A percentile compares a stretch with the other conserved stretches of the same genome.
These are phyloP conservation scores for Petrophora chlorosata DNA, from an alignment of 2,888 invertebrate species.

Conservation along the genomic window DNA sequence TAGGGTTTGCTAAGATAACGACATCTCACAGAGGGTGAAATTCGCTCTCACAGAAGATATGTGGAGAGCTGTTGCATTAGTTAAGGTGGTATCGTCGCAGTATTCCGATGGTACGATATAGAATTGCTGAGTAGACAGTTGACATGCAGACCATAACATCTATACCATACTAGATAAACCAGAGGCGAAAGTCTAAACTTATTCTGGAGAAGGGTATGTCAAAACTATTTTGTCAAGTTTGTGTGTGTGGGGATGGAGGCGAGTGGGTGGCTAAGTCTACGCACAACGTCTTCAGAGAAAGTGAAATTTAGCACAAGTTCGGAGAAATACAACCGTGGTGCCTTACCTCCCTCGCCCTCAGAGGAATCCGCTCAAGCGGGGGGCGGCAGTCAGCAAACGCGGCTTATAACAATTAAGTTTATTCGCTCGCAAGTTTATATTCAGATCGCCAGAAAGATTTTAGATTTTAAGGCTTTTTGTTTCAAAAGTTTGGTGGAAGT, in stretches of 20 bases:
- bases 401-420: constrained; percentile 83
- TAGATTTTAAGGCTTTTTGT: constrained; percentile 41
- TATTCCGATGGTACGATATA: too few relatives aligned
- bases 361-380: constrained; percentile 47
- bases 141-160: constrained; percentile 6
- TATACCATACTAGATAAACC: not conserved
- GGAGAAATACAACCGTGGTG: constrained; percentile 77
- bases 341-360: constrained; percentile 56
- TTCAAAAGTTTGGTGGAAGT: too few relatives aligned
- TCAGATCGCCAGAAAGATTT: constrained; percentile 55
- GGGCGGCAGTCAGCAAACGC: constrained; percentile 72
- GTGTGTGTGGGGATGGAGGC: constrained; percentile 57
- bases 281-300: constrained; percentile 82
- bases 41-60: constrained; percentile 63
- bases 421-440: constrained; percentile 74
- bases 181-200: constrained; percentile 34
- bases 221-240: constrained; percentile 68
- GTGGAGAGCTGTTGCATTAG: constrained; percentile 40
- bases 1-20: constrained; percentile 82
- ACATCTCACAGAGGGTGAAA: constrained; percentile 72
- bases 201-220: constrained; percentile 46
- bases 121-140: too few relatives aligned
- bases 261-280: constrained; percentile 77
- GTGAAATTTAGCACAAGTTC: constrained; percentile 84
- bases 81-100: not conserved